Evolutionary conservation across 2,113 vertebrate genomes (phyloP).

Genomic region (Amia ocellicauda): DNA sequence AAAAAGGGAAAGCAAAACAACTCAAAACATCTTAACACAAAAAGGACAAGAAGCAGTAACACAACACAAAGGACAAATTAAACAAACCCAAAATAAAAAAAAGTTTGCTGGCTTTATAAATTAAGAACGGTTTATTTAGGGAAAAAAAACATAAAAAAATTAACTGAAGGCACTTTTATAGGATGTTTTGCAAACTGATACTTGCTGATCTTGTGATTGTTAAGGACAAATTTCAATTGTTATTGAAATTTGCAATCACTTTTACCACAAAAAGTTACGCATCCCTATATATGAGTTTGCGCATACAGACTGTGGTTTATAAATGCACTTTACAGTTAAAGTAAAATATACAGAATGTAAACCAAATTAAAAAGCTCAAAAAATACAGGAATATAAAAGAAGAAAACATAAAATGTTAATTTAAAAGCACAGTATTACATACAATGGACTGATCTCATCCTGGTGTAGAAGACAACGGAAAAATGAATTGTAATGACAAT

Average conservation of each 20-base stretch:
- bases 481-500: conserved; percentile 31
- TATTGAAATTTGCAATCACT: conserved; percentile 1
- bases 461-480: conserved; percentile 16
- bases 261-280: conserved; percentile 1
- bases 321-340: conserved; percentile 33
- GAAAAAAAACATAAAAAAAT: background rate
- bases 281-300: background rate
- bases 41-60: background rate
- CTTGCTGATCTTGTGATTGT: background rate
- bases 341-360: conserved; percentile 22
- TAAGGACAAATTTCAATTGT: no score
- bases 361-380: conserved; percentile 7
- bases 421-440: conserved; percentile 25
- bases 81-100: no score
- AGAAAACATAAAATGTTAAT: conserved; percentile 22
- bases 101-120: conserved; percentile 24
- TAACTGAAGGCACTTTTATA: conserved; percentile 26
- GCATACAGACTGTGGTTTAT: background rate
- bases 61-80: conserved; percentile 25
- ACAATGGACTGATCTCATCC: conserved; percentile 13
- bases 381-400: conserved; percentile 10
- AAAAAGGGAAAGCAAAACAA: background rate
- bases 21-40: conserved; percentile 14
- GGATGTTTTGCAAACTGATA: conserved; percentile 16
- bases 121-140: background rate